Evolutionary conservation across 2,888 invertebrate species (phyloP).

Genomic region (Melolontha melolontha): DNA sequence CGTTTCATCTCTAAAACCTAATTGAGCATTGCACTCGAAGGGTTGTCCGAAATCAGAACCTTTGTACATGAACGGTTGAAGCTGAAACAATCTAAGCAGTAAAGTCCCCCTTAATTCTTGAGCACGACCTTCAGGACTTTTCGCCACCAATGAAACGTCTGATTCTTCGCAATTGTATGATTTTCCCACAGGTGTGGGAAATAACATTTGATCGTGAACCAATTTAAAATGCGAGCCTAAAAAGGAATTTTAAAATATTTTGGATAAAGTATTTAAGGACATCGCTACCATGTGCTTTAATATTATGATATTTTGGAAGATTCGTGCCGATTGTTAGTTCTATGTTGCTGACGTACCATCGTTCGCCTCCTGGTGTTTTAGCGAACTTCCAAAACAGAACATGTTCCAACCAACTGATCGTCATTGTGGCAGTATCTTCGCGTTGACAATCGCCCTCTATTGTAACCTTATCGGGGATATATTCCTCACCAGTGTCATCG

Average conservation of each 20-base stretch:
- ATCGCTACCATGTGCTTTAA: slow-evolving; percentile 58
- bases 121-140: slow-evolving; percentile 60
- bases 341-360: slow-evolving; percentile 87
- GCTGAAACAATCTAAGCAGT: slow-evolving; percentile 68
- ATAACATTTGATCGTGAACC: slow-evolving; percentile 72
- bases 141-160: slow-evolving; percentile 71
- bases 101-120: slow-evolving; percentile 60
- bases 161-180: slow-evolving; percentile 84
- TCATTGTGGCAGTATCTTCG: slow-evolving; percentile 79
- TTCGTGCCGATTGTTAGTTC: slow-evolving; percentile 78
- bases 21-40: slow-evolving; percentile 74
- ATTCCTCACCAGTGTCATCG: slow-evolving; percentile 74
- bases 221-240: slow-evolving; percentile 51
- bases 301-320: slow-evolving; percentile 59
- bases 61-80: slow-evolving; percentile 92
- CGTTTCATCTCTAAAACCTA: slow-evolving; percentile 79
- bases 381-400: slow-evolving; percentile 81
- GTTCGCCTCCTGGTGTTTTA: slow-evolving; percentile 89
- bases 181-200: slow-evolving; percentile 89
- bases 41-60: slow-evolving; percentile 78
- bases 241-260: slow-evolving; percentile 16
- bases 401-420: slow-evolving; percentile 82
- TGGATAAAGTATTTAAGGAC: background rate
- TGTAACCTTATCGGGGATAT: slow-evolving; percentile 79
- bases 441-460: slow-evolving; percentile 81